Evolutionary conservation across 1,140 invertebrate genomes (phyloP).

Genomic region (Bicyclus anynana): DNA sequence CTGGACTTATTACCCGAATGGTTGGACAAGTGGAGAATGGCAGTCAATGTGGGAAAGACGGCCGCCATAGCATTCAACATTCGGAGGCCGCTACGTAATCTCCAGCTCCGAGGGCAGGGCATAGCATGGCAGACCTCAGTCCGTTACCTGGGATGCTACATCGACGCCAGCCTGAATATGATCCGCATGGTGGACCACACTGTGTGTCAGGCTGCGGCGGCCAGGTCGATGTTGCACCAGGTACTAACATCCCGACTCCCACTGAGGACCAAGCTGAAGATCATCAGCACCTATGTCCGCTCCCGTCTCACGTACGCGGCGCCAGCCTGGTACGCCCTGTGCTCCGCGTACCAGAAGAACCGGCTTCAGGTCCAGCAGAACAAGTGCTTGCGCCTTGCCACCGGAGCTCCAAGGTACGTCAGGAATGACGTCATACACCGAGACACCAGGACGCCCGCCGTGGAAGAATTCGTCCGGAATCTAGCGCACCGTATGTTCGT

Average conservation of each 20-base stretch:
- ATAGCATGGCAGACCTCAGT: not conserved
- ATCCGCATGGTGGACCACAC: not conserved
- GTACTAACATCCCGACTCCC: not conserved
- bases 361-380: not conserved
- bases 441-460: not conserved
- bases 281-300: slow-evolving; percentile 26
- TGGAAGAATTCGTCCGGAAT: not conserved
- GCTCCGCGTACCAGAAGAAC: not conserved
- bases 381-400: not conserved
- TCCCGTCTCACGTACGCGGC: slow-evolving; percentile 27
- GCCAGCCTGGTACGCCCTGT: slow-evolving; percentile 26
- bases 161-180: slow-evolving; percentile 10
- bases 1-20: slow-evolving; percentile 18
- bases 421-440: not conserved
- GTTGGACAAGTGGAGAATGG: slow-evolving; percentile 21
- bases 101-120: not conserved
- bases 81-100: not conserved
- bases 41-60: slow-evolving; percentile 20
- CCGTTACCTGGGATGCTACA: not conserved
- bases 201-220: not conserved
- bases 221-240: not conserved
- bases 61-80: not conserved
- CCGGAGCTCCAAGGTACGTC: slow-evolving; percentile 11
- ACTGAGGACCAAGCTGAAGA: slow-evolving; percentile 8
- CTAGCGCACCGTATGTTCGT: not conserved